A percentile compares a stretch with the other conserved stretches of the same genome.
Evolutionary conservation across 2,797 vertebrate species (phyloP).

Genomic region (Acipenser oxyrinchus): DNA sequence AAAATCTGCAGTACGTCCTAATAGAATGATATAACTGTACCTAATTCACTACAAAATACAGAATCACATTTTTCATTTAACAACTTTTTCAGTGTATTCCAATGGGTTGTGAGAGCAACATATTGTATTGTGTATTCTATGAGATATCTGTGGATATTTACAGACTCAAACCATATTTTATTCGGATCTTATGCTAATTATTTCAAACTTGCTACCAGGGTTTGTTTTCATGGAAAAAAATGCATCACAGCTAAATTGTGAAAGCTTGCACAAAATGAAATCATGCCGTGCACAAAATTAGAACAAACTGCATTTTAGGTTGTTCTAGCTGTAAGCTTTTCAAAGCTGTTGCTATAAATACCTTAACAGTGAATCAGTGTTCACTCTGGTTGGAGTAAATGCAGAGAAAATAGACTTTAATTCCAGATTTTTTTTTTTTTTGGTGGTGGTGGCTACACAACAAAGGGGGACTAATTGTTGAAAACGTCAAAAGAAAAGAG

Average conservation of each 20-base stretch:
- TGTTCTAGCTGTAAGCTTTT: slow-evolving; percentile 12
- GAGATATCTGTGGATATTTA: no score
- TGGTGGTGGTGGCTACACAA: not conserved
- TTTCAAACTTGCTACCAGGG: slow-evolving; percentile 8
- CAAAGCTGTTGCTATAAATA: not conserved
- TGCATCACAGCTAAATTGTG: slow-evolving; percentile 6
- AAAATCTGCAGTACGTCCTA: no score
- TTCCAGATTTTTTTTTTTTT: not conserved
- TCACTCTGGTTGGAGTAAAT: not conserved
- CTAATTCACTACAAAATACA: no score
- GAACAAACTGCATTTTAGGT: slow-evolving; percentile 9
- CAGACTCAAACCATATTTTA: slow-evolving; percentile 12
- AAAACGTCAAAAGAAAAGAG: no score
- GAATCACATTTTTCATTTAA: no score
- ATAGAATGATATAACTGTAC: no score
- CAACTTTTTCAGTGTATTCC: no score
- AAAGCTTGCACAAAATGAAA: slow-evolving; percentile 11
- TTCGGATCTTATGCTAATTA: slow-evolving; percentile 13
- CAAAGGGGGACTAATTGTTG: not conserved
- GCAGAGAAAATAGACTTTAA: not conserved
- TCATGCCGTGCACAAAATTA: slow-evolving; percentile 2
- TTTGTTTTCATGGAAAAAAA: slow-evolving; percentile 2
- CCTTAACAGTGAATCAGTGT: not conserved
- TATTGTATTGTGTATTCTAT: no score
- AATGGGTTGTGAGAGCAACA: no score